Evolutionary conservation across 2,797 vertebrate genomes (phyloP), one percentile per base, ranked within the genome.

Genomic region (Sebastes baramenuke): DNA sequence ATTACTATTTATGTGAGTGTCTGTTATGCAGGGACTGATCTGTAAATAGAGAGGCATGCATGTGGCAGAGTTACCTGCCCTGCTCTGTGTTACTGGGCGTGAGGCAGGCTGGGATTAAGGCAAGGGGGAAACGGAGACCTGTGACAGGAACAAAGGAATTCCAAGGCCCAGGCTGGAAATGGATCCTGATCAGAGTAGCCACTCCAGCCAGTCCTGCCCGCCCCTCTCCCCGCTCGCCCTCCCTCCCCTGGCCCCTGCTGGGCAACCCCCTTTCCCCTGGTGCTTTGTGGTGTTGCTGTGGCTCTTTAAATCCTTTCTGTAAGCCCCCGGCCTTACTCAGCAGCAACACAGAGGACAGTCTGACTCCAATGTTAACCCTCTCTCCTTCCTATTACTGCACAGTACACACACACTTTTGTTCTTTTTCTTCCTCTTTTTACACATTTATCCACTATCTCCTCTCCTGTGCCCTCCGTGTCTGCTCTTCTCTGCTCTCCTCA

Each of bases 111-210:
- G 69, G 91, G 94, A 95, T 95, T 94, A 93, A 88, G 90, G 87
- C 86, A 6, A 83, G 85, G 79, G 85, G 89, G 87, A 92, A 95
- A 93, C 82, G 52, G 95, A 94, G 94, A 94, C 93, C 94, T 94
- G 90, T 93, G 87, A 92, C 92, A 91, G 91, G 93, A 95, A 95
- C 94, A 95, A 95, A 93, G 85, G 94, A 95, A 95, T 96, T 96
- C 95, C 93, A 93, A 82, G 88, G 90, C 90, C 92, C 78, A 27
- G 79, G 87, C 89, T 95, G 90, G 90, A 94, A 95, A 94, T 93
- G 94, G 90, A 94, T 94, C 93, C 93, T 79, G 92, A 94, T 93
- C 93, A 91, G 92, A 91, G 89, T 92, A 80, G 87, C 89, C 82
- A 87, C 87, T 89, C 76, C 79, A 86, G 87, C 80, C 85, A 85